Conservation (phyloP, 2,113 vertebrate species). For the Calidris pygmaea region DNA sequence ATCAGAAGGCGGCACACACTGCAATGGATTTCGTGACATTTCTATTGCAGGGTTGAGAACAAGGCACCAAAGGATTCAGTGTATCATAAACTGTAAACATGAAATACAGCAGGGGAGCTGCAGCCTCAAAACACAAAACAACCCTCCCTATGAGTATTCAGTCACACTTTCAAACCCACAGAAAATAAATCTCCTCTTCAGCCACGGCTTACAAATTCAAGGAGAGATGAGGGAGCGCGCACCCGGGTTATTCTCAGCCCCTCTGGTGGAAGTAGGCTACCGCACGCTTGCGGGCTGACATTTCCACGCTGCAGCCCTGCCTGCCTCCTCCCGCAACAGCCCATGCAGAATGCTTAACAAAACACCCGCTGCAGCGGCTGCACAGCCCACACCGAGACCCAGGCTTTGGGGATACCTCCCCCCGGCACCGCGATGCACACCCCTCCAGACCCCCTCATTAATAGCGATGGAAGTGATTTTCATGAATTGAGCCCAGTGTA, state of each 20-base stretch:
- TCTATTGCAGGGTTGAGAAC: neutral
- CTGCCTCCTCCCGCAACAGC: neutral
- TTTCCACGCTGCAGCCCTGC: neutral
- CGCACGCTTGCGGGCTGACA: neutral
- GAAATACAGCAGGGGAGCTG: slow-evolving; percentile 44
- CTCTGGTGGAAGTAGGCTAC: neutral
- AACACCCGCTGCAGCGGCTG: neutral
- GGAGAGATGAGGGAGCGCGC: neutral
- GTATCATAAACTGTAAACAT: slow-evolving; percentile 10
- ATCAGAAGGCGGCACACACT: neutral
- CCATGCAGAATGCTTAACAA: neutral
- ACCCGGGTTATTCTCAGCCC: neutral
- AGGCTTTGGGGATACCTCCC: neutral
- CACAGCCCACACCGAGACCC: neutral
- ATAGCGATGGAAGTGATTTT: neutral
- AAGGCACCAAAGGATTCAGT: neutral
- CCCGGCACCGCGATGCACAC: neutral
- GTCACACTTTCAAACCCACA: neutral
- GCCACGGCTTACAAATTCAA: neutral
- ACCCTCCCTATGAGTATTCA: neutral
- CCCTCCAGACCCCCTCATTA: rapidly evolving
- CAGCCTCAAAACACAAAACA: slow-evolving; percentile 35
- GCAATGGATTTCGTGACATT: slow-evolving; percentile 26
- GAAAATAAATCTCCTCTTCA: neutral
- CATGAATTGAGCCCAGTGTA: rapidly evolving